phyloP scores from a whole-genome alignment of 2,797 vertebrate genomes.

The Artibeus jamaicensis region DNA sequence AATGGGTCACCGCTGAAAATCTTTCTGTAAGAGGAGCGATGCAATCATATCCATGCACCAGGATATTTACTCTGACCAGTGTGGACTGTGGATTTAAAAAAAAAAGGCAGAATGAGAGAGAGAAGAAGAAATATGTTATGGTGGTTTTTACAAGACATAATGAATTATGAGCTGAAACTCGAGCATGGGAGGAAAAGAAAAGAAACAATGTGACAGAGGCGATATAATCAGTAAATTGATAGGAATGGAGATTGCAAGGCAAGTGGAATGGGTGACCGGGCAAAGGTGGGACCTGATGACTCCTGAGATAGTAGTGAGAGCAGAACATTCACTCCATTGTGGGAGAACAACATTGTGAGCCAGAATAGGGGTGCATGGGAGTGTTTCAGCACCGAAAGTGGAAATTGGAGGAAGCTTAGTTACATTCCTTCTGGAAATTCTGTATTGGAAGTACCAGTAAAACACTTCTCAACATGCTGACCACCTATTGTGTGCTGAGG shows the following conservation, averaged over 20 bases:
- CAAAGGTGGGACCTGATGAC: background rate
- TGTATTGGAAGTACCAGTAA: background rate
- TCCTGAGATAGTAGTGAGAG: background rate
- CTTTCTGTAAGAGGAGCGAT: background rate
- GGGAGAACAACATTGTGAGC: background rate
- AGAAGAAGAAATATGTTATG: constrained; percentile 2
- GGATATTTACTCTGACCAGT: background rate
- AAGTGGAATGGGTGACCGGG: background rate
- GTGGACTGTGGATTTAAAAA: background rate
- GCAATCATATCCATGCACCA: background rate
- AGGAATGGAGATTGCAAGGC: background rate
- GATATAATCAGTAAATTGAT: background rate
- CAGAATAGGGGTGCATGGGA: background rate
- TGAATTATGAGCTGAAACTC: background rate
- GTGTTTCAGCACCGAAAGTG: background rate
- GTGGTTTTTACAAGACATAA: background rate
- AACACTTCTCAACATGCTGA: background rate
- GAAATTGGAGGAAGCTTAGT: background rate
- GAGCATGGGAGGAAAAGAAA: background rate
- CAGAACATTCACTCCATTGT: background rate
- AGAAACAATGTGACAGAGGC: background rate
- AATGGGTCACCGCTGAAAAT: background rate
- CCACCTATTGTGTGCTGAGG: background rate
- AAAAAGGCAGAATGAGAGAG: background rate
- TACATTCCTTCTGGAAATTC: background rate